A percentile compares a stretch with the other conserved stretches of the same genome.
phyloP scores from a whole-genome alignment of 2,888 invertebrate genomes.

The Himalopsyche anomala region DNA sequence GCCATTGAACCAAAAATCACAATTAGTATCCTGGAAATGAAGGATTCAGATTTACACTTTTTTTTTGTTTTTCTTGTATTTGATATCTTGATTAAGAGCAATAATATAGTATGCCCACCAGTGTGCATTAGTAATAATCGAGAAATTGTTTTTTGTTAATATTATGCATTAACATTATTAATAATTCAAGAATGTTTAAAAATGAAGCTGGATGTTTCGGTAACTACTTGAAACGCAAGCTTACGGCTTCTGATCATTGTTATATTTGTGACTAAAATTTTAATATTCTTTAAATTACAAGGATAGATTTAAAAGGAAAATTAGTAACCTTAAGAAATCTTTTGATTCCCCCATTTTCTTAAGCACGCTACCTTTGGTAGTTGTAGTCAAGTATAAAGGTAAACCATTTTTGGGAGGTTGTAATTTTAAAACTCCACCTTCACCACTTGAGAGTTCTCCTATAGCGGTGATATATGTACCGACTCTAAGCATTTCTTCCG shows the following conservation, averaged over 20 bases:
- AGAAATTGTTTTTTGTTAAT: no score
- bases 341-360: constrained; percentile 84
- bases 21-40: constrained; percentile 74
- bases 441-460: constrained; percentile 84
- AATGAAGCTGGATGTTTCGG: no score
- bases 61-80: background rate
- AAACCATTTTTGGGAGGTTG: constrained; percentile 84
- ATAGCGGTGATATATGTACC: constrained; percentile 88
- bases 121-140: no score
- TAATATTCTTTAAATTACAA: constrained; percentile 17
- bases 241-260: background rate
- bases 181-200: no score
- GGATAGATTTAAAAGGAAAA: background rate
- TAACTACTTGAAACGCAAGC: no score
- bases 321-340: constrained; percentile 80
- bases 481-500: constrained; percentile 90
- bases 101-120: no score
- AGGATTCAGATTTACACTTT: background rate
- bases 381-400: constrained; percentile 87
- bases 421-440: constrained; percentile 81
- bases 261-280: no score
- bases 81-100: background rate
- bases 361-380: constrained; percentile 85
- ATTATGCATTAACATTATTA: no score
- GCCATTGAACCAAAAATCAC: constrained; percentile 78